Conservation (phyloP, 2,888 invertebrate genomes). For the Sceliomorpha sp. region DNA sequence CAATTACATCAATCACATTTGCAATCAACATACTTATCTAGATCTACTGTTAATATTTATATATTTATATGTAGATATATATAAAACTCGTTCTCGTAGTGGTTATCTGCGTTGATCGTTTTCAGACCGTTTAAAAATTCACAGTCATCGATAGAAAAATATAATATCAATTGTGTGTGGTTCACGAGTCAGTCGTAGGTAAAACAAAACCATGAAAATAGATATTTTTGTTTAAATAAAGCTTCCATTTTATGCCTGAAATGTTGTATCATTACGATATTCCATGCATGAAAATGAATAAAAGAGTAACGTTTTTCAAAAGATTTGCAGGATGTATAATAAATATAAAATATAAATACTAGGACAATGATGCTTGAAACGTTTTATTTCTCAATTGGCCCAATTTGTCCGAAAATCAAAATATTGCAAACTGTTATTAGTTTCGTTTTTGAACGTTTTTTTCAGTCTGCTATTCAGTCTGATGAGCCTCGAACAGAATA, state of each 20-base stretch:
- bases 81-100: conserved; percentile 9
- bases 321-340: neutral
- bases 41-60: too few species aligned
- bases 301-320: neutral
- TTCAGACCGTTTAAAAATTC: conserved; percentile 19
- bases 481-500: neutral
- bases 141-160: conserved; percentile 15
- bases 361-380: neutral
- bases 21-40: too few species aligned
- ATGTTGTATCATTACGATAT: too few species aligned
- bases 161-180: conserved; percentile 2
- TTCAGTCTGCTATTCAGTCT: conserved; percentile 7
- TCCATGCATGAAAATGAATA: neutral
- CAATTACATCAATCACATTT: too few species aligned
- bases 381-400: conserved; percentile 4
- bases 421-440: neutral
- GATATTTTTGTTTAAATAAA: neutral
- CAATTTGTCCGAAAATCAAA: neutral
- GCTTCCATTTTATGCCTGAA: too few species aligned
- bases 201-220: conserved; percentile 20
- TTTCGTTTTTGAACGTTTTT: neutral
- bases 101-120: neutral
- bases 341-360: neutral
- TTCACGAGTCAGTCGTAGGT: conserved; percentile 9
- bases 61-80: too few species aligned